phyloP scores from a whole-genome alignment of 2,888 invertebrate species.

The Listrodromus nycthemerus region DNA sequence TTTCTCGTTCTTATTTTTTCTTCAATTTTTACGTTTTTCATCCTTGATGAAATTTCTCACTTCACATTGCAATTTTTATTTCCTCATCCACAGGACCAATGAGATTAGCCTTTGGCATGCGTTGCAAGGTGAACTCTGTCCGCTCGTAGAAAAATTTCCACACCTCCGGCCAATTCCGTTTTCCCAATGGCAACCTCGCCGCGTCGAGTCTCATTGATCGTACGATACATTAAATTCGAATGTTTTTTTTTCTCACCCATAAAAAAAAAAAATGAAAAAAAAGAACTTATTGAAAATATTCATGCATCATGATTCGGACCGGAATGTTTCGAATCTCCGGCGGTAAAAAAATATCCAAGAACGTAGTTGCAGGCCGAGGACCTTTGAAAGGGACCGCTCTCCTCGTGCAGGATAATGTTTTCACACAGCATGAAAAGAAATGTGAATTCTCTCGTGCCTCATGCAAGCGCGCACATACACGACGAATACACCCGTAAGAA shows the following conservation, averaged over 20 bases:
- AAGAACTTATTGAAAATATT: neutral
- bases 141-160: no score
- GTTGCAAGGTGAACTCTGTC: no score
- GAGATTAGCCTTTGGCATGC: no score
- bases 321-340: neutral
- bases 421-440: conserved; percentile 44
- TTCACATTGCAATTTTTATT: no score
- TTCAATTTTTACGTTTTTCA: no score
- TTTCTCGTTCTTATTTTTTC: no score
- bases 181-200: neutral
- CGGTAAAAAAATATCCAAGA: conserved; percentile 13
- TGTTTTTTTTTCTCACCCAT: neutral
- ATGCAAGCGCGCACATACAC: neutral
- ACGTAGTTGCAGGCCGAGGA: conserved; percentile 25
- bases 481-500: neutral
- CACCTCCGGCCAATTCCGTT: no score
- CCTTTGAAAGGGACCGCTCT: conserved; percentile 31
- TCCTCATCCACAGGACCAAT: no score
- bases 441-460: conserved; percentile 30
- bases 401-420: conserved; percentile 27
- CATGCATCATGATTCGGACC: neutral
- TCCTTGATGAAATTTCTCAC: no score
- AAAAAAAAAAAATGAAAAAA: neutral
- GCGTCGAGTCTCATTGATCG: no score
- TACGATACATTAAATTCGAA: neutral